Base-by-base conservation (phyloP, 2,888 invertebrate genomes). In the Eupithecia inturbata region DNA sequence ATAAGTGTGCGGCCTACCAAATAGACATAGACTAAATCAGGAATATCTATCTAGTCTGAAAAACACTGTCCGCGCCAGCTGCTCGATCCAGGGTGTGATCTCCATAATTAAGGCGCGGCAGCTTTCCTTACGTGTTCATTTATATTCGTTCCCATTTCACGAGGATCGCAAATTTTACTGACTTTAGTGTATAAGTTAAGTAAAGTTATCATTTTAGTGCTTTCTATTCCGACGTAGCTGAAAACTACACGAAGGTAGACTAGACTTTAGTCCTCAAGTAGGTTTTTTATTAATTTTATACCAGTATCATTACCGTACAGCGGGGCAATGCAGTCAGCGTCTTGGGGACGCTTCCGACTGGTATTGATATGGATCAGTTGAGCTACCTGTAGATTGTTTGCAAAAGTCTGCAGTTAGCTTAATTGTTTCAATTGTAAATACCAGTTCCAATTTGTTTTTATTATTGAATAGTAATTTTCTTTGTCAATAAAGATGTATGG, bases 61-160 rank as follows among this genome's bases (percentile, higher is more conserved):
- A 28, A 60, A 62, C 62, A 28, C 12, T 62, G 62, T 31, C 62
- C 53, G 67, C 77, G 73, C 78, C 83, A 82, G 77, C 83, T 84
- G 85, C 45, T 19, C 76, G 26, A 26, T 26, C 80, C 80, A 84
- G 80, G 82, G 81, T 84, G 81, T 84, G 86, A 85, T 83, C 84
- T 82, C 82, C 83, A 83, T 87, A 86, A 87, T 87, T 87, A 87
- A 87, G 83, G 74, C 78, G 33, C 76, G 62, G 39, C 78, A 75
- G 80, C 78, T 79, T 79, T 77, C 71, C 76, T 77, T 68, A 72
- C 75, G 71, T 71, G 71, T 41, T 60, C 71, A 70, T 73, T 76
- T 78, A 73, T 67, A 22, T 39, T 19, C 39, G n/a, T 33, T 67
- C 64, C 57, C 70, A 68, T 68, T 67, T 72, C 19, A 36, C 60